Evolutionary conservation across 2,113 vertebrate genomes (phyloP), one percentile per base, ranked within the genome.

Genomic region (Esox niger): DNA sequence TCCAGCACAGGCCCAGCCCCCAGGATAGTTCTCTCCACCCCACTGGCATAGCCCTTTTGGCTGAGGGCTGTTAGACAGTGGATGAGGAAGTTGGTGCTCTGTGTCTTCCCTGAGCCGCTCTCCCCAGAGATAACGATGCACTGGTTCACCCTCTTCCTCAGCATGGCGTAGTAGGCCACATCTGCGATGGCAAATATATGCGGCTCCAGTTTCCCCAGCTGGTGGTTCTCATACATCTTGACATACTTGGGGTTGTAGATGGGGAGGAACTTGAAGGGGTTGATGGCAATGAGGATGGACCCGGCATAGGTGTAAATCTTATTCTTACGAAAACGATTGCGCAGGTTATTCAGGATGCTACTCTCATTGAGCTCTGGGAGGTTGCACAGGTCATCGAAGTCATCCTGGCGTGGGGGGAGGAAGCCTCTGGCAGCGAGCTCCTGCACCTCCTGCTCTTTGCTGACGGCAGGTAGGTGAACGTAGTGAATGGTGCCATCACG

Each of bases 221-320:
- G 95, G 89, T 98, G 97, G 83, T 95, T 98, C 87, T 98, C 95
- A 2, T 99, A 99, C 92, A 97, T 94, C 90, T 98, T 98, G 80
- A 99, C 96, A 0, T 98, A 99, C 77, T 98, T 98, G 6, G 97
- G 97, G 82, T 99, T 99, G 87, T 99, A 99, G 84, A 99, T 98
- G 77, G 97, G 96, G 74, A 99, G 87, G 81, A 99, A 99, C 84
- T 95, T 96, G 78, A 99, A 99, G 73, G 97, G 97, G 83, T 99
- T 99, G 79, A 99, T 90, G 15, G 97, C 97, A 6, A 99, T 93
- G 17, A 99, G 93, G 80, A 99, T 99, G 73, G 96, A 98, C 31
- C 97, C 96, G 0, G 95, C 96, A 0, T 99, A 99, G 0, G 97
- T 99, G 85, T 99, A 99, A 78, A 99, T 98, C 73, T 97, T 95